phyloP scores from a whole-genome alignment of 2,113 vertebrate genomes.

The Ptilonorhynchus violaceus region DNA sequence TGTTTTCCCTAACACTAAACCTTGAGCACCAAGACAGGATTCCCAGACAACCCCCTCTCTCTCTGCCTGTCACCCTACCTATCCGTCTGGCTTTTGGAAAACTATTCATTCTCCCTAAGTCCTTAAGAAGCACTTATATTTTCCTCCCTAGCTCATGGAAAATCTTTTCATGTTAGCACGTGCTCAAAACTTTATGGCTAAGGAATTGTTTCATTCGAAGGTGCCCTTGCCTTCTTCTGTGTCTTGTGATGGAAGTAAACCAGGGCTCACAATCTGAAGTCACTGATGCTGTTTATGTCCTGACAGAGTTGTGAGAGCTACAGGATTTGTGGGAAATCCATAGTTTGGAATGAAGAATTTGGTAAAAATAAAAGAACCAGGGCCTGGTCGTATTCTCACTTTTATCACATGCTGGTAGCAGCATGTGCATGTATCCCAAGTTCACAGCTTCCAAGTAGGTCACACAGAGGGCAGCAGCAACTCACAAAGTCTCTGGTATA shows the following conservation, averaged over 20 bases:
- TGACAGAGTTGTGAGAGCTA: background rate
- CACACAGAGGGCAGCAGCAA: background rate
- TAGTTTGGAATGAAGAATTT: background rate
- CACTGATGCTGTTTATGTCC: background rate
- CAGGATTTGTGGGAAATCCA: background rate
- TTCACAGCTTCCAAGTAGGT: background rate
- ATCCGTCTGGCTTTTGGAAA: background rate
- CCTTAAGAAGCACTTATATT: background rate
- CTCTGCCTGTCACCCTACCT: background rate
- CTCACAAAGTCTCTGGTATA: background rate
- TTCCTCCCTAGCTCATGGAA: background rate
- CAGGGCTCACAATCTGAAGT: background rate
- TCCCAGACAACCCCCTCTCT: background rate
- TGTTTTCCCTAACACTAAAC: background rate
- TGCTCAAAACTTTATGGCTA: background rate
- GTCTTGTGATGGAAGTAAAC: background rate
- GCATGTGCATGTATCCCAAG: background rate
- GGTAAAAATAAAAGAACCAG: background rate
- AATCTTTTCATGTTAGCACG: background rate
- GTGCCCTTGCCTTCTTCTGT: background rate
- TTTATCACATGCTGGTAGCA: background rate
- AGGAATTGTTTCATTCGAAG: background rate
- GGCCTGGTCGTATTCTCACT: fast-evolving
- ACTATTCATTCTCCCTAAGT: background rate
- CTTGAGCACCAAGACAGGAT: background rate